These are phyloP conservation scores for Trogon surrucura DNA, from an alignment of 2,113 vertebrate species.

Conservation along the genomic window DNA sequence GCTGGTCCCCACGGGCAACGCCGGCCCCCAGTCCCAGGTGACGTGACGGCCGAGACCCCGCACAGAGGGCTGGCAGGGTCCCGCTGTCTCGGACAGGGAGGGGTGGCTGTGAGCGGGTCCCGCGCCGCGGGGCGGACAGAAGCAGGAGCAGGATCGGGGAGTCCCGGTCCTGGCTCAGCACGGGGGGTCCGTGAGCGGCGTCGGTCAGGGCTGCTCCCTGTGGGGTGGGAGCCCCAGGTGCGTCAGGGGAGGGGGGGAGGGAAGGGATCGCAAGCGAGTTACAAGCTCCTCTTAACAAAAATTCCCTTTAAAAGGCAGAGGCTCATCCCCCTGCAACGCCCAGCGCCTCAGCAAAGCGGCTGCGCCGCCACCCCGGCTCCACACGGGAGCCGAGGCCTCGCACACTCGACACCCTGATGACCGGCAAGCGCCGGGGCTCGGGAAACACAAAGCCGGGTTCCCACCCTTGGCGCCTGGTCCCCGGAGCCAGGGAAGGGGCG, in stretches of 20 bases:
- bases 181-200: not conserved
- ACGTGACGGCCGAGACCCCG: not conserved
- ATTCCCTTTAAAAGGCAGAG: constrained; percentile 60
- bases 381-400: not conserved
- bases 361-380: not conserved
- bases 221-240: not conserved
- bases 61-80: not conserved
- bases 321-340: constrained; percentile 3
- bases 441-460: not conserved
- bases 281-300: constrained; percentile 65
- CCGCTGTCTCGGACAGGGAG: not conserved
- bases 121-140: rapidly evolving
- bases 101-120: not conserved
- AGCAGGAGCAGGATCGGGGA: not conserved
- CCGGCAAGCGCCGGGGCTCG: not conserved
- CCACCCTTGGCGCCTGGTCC: not conserved
- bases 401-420: not conserved
- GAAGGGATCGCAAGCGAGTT: constrained; percentile 33
- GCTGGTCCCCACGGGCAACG: not conserved
- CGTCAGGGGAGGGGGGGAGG: not conserved
- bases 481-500: not conserved
- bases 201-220: not conserved
- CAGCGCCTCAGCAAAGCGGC: constrained; percentile 24
- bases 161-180: not conserved
- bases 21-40: not conserved